Evolutionary conservation across 1,140 invertebrate genomes (phyloP), one percentile per base, ranked within the genome.

Genomic region (Drosophila orosa): DNA sequence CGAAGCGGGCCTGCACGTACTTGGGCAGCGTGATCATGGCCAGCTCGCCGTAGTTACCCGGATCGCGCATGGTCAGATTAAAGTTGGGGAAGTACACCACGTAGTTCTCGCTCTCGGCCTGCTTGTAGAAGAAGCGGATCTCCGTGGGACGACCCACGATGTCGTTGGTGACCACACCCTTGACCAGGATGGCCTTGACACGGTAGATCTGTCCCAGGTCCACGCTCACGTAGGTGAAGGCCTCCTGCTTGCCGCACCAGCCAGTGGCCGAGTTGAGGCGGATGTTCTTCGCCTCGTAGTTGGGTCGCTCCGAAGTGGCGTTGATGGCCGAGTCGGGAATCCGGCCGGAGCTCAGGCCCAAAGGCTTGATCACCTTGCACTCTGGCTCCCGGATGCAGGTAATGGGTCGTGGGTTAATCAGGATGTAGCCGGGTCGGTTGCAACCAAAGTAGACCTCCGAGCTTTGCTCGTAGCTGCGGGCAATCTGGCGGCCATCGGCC

Each of bases 281-380:
- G 4, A 98, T 95, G 90, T 98, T 97, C 86, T 93, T 95, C 0
- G 97, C 97, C 94, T 98, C 97, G 90, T 98, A 98, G 83, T 98
- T 98, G 57, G 96, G 95, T 86, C 96, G 94, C 93, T 98, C 97
- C 5, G 97, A 98, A 1, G 98, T 99, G 6, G 98, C 98, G 91
- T 99, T 98, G 52, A 99, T 98, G n/a, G 97, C 97, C 12, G 96
- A 97, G 91, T 99, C 98, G 0, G 98, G 98, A 76, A 99, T 98
- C 80, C 94, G 94, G 56, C 98, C 98, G 24, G 97, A 98, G 19
- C 97, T 95, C 35, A 99, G 92, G 47, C 98, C 98, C 44, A 99
- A 93, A 1, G 98, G 98, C 92, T 95, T 96, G 17, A 98, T 97
- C 0, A 99, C 96, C 92, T 96, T 96, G 92, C 98, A 99, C 93